Conservation (phyloP, 2,797 vertebrate species). For the Macropodus opercularis region DNA sequence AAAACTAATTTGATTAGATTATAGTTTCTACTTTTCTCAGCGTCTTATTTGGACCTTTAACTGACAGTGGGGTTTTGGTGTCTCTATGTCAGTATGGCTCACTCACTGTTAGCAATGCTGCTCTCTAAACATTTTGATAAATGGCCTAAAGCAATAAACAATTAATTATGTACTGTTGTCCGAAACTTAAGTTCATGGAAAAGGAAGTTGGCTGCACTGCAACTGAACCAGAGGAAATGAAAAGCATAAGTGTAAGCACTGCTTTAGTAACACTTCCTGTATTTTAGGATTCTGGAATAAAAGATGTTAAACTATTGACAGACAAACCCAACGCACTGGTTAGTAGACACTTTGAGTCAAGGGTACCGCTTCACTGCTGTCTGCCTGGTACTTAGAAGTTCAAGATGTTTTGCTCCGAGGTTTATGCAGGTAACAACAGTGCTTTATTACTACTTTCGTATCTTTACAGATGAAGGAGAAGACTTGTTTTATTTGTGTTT, state of each 20-base stretch:
- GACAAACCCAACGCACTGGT: not conserved
- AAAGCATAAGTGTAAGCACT: conserved; percentile 39
- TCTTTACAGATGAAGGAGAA: too few relatives aligned
- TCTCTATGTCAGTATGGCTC: too few relatives aligned
- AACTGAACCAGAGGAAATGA: conserved; percentile 54
- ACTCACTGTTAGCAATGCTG: too few relatives aligned
- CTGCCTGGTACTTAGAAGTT: conserved; percentile 7
- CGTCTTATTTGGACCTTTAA: too few relatives aligned
- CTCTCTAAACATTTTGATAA: too few relatives aligned
- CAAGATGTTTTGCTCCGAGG: conserved; percentile 61
- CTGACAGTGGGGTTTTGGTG: too few relatives aligned
- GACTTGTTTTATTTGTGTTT: not conserved
- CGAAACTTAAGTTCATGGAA: conserved; percentile 9
- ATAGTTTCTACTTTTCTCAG: too few relatives aligned
- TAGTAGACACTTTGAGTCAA: conserved; percentile 22
- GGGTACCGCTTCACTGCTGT: too few relatives aligned
- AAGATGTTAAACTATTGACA: not conserved
- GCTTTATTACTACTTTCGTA: too few relatives aligned
- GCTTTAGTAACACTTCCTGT: conserved; percentile 62
- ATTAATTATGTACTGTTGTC: not conserved
- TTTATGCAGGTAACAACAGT: conserved; percentile 67
- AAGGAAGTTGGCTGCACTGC: conserved; percentile 49
- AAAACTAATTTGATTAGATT: too few relatives aligned
- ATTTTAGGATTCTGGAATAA: conserved; percentile 32
- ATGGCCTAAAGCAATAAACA: too few relatives aligned